Evolutionary conservation across 2,888 invertebrate genomes (phyloP), one percentile per base, ranked within the genome.

Genomic region (Orchesellides sinensis): DNA sequence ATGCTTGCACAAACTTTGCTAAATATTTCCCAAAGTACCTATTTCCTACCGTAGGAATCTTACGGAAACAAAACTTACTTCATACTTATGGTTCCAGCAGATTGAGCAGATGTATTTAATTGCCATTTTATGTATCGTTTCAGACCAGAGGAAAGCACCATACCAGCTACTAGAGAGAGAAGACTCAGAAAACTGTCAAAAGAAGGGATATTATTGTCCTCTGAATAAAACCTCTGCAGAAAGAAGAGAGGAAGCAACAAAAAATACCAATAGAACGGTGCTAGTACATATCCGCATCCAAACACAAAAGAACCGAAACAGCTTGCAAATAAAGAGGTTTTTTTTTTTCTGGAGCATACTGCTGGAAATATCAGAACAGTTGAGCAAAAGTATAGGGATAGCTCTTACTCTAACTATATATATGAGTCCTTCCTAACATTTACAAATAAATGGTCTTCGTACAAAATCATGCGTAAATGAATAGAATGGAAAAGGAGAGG

Each of bases 401-500:
- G n/a, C n/a, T n/a, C n/a, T n/a, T n/a, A 10, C 8, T 35, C 40
- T 35, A 35, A 35, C 40, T n/a, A n/a, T n/a, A n/a, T n/a, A n/a
- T n/a, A n/a, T n/a, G n/a, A n/a, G n/a, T n/a, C n/a, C n/a, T n/a
- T n/a, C n/a, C n/a, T n/a, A n/a, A n/a, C n/a, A n/a, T n/a, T n/a
- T n/a, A n/a, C n/a, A n/a, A n/a, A n/a, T n/a, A n/a, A n/a, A n/a
- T 63, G 19, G 1, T 21, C 19, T 40, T 52, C 63, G 70, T 19
- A 63, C 63, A 79, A 40, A 79, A 79, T 79, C 79, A 79, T 79
- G 79, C 79, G 79, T 79, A 54, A 72, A 72, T 79, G 69, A 79
- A 25, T 52, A 32, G 49, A 68, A 52, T n/a, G 49, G n/a, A 35
- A 29, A 40, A 69, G 40, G 49, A 40, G 23, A 32, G 61, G 14